phyloP scores from a whole-genome alignment of 1,140 invertebrate species.

The Centruroides vittatus region DNA sequence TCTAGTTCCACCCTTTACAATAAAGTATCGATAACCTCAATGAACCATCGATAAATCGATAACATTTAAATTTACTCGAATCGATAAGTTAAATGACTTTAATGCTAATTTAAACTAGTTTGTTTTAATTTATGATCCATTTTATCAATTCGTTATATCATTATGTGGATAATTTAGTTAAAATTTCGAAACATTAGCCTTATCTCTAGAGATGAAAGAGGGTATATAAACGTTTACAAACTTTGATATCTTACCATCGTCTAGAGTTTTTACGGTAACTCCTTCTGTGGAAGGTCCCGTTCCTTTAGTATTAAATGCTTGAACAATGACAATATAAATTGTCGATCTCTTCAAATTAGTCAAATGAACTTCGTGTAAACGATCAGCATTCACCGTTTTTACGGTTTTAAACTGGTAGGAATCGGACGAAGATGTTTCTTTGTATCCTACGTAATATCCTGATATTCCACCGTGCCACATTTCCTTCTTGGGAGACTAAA shows the following conservation, averaged over 20 bases:
- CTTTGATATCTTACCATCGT: slow-evolving; percentile 15
- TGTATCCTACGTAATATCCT: slow-evolving; percentile 86
- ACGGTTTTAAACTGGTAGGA: slow-evolving; percentile 25
- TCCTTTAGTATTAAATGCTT: slow-evolving; percentile 88
- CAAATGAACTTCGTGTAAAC: slow-evolving; percentile 9
- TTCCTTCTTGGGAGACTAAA: slow-evolving; percentile 48
- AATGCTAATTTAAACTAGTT: no score
- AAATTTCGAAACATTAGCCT: no score
- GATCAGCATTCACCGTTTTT: slow-evolving; percentile 4
- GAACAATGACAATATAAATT: slow-evolving; percentile 83
- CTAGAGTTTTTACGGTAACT: slow-evolving; percentile 40
- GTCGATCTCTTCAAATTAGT: slow-evolving; percentile 34
- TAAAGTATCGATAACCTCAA: no score
- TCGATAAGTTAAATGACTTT: no score
- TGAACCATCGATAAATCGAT: no score
- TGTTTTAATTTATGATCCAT: no score
- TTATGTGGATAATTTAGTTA: no score
- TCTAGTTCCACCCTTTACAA: no score
- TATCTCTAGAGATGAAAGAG: no score
- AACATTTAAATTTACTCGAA: no score
- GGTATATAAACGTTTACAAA: no score
- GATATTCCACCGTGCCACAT: slow-evolving; percentile 54
- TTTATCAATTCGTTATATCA: no score
- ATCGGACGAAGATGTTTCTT: slow-evolving; percentile 27
- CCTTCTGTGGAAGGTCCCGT: slow-evolving; percentile 78